Percentiles rank a stretch among this genome's conserved stretches.
These are phyloP conservation scores for Mycalesis mineus DNA, from an alignment of 2,888 invertebrate species.

Conservation along the genomic window DNA sequence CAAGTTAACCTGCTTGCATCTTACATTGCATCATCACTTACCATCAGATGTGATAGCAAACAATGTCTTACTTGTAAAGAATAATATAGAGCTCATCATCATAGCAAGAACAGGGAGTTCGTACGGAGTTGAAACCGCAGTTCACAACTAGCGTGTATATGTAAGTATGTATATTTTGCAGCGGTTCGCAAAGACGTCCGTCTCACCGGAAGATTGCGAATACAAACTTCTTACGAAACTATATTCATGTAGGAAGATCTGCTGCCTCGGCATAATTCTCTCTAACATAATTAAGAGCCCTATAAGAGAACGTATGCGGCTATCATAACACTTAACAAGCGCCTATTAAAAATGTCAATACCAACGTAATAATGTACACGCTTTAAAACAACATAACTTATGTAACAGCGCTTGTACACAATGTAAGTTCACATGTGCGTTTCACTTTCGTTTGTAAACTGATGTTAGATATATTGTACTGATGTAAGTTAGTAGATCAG, in stretches of 20 bases:
- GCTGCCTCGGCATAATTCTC: background rate
- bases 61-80: too few species aligned
- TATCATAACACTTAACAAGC: slow-evolving; percentile 2
- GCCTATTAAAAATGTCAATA: slow-evolving; percentile 6
- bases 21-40: too few species aligned
- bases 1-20: too few species aligned
- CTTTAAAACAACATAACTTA: slow-evolving; percentile 13
- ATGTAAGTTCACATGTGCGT: slow-evolving; percentile 13
- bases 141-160: too few species aligned
- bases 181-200: background rate
- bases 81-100: too few species aligned
- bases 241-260: background rate
- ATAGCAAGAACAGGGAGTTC: too few species aligned
- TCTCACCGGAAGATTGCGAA: background rate
- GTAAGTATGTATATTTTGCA: too few species aligned
- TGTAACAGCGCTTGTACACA: slow-evolving; percentile 5
- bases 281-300: background rate
- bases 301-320: background rate
- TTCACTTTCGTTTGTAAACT: slow-evolving; percentile 25
- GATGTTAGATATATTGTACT: background rate
- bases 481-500: background rate
- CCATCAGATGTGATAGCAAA: too few species aligned
- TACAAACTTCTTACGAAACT: background rate
- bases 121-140: too few species aligned
- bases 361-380: slow-evolving; percentile 5